phyloP scores from a whole-genome alignment of 2,113 vertebrate species.

The Poeciliopsis turrubarensis region DNA sequence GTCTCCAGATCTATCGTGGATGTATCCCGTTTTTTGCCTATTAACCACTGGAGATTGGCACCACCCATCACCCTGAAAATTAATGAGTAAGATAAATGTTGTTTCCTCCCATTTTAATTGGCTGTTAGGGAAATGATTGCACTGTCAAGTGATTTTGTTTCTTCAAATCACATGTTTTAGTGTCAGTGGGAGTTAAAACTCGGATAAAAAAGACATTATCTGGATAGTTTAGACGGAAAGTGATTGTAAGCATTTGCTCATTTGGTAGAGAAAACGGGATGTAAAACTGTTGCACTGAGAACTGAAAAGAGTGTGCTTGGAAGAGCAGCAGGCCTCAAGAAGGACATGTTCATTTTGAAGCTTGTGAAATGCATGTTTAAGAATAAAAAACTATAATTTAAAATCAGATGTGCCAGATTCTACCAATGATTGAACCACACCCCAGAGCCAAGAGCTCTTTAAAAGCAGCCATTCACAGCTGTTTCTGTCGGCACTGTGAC shows the following conservation, averaged over 20 bases:
- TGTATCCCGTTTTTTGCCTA: no score
- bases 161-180: no score
- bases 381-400: background rate
- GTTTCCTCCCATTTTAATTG: no score
- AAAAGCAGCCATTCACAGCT: slow-evolving; percentile 15
- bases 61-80: no score
- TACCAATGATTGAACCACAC: background rate
- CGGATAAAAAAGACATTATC: background rate
- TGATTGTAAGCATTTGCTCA: background rate
- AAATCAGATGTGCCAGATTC: slow-evolving; percentile 7
- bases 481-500: background rate
- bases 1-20: no score
- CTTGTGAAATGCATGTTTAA: background rate
- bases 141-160: no score
- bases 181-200: no score
- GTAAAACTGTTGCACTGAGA: background rate
- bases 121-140: no score
- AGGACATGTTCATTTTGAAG: background rate
- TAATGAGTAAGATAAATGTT: no score
- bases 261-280: background rate
- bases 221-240: background rate
- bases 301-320: background rate
- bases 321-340: background rate
- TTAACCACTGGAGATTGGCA: no score
- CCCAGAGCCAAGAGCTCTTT: slow-evolving; percentile 10